Conservation (phyloP, 2,888 invertebrate genomes). For the Electrophaes corylata region DNA sequence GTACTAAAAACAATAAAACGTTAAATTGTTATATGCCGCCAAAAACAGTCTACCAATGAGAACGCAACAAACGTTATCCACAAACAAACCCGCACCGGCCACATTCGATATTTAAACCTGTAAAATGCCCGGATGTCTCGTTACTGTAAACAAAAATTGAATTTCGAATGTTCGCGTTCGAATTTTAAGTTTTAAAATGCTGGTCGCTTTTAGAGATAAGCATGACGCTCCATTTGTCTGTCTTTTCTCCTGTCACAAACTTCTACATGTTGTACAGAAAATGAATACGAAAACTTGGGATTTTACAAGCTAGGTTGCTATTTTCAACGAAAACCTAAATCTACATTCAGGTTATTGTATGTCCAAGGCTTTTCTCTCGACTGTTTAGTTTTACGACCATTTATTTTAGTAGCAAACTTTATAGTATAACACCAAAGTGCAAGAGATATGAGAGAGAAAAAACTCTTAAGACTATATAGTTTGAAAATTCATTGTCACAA, state of each 20-base stretch:
- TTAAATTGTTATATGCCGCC: background rate
- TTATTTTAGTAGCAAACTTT: background rate
- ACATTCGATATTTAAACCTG: conserved; percentile 26
- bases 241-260: conserved; percentile 16
- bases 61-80: background rate
- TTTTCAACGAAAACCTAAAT: background rate
- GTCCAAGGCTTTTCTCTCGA: background rate
- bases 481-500: no score
- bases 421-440: background rate
- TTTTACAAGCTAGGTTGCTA: background rate
- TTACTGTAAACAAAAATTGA: conserved; percentile 40
- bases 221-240: conserved; percentile 14
- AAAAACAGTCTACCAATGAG: background rate
- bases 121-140: conserved; percentile 32
- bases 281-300: conserved; percentile 10
- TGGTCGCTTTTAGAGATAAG: conserved; percentile 20
- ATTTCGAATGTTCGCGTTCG: conserved; percentile 33
- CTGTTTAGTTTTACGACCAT: background rate
- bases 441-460: background rate
- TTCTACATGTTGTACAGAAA: conserved; percentile 3
- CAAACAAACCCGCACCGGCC: conserved; percentile 7
- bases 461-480: no score
- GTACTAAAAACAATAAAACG: background rate
- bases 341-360: background rate
- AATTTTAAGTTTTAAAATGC: conserved; percentile 38